These are phyloP conservation scores for Cyprinodon brontotheroides DNA, from an alignment of 2,113 vertebrate species.

Conservation along the genomic window DNA sequence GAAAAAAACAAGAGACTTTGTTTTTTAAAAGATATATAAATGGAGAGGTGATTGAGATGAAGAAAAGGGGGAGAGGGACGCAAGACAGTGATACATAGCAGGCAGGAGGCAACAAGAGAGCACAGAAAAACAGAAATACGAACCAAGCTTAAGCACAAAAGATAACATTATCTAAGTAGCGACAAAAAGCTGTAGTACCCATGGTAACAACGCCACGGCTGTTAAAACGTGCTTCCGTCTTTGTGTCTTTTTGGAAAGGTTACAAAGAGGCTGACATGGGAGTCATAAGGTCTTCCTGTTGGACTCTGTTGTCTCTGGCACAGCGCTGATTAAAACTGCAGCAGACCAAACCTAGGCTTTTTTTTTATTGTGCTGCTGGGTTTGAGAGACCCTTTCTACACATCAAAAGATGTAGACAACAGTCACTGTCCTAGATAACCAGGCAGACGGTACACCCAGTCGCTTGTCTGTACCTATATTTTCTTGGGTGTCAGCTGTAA, in stretches of 20 bases:
- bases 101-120: not conserved
- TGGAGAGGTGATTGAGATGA: slow-evolving; percentile 4
- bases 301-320: slow-evolving; percentile 3
- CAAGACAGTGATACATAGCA: not conserved
- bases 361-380: slow-evolving; percentile 42
- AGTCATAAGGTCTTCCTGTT: slow-evolving; percentile 35
- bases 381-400: slow-evolving; percentile 23
- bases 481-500: slow-evolving; percentile 29
- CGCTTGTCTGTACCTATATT: slow-evolving; percentile 43
- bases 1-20: slow-evolving; percentile 29
- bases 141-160: slow-evolving; percentile 19
- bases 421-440: slow-evolving; percentile 54
- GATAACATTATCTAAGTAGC: slow-evolving; percentile 36
- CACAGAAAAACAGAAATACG: not conserved
- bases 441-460: slow-evolving; percentile 45
- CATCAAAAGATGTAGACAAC: not conserved
- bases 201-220: slow-evolving; percentile 11
- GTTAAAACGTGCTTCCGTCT: slow-evolving; percentile 17
- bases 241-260: slow-evolving; percentile 22
- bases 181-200: slow-evolving; percentile 13
- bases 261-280: slow-evolving; percentile 28
- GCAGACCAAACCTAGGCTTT: slow-evolving; percentile 41
- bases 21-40: slow-evolving; percentile 3
- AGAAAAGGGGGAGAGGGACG: not conserved
- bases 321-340: slow-evolving; percentile 13